A percentile compares a stretch with the other conserved stretches of the same genome.
phyloP scores from a whole-genome alignment of 2,888 invertebrate genomes.

The Abrostola triplasia region DNA sequence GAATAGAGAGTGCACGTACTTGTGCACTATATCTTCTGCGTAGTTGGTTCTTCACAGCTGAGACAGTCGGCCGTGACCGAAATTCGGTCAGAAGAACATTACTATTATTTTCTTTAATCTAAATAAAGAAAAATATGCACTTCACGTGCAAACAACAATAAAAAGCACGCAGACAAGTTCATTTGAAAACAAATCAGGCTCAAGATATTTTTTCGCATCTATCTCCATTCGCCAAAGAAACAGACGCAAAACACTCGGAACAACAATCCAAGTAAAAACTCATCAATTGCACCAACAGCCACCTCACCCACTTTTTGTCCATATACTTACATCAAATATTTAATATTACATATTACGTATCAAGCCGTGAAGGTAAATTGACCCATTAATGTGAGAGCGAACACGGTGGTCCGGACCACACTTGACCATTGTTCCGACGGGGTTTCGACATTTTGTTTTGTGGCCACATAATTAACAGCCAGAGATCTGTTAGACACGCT shows the following conservation, averaged over 20 bases:
- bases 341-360: slow-evolving; percentile 68
- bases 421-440: slow-evolving; percentile 81
- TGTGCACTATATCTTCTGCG: too few relatives aligned
- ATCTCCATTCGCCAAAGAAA: neutral
- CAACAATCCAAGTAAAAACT: slow-evolving; percentile 36
- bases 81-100: too few relatives aligned
- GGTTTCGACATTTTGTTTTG: slow-evolving; percentile 83
- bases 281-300: slow-evolving; percentile 45
- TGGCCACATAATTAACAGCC: slow-evolving; percentile 87
- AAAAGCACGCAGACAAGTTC: too few relatives aligned
- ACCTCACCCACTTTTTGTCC: slow-evolving; percentile 52
- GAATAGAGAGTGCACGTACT: too few relatives aligned
- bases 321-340: slow-evolving; percentile 64
- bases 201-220: neutral
- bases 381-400: slow-evolving; percentile 65
- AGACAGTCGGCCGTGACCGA: too few relatives aligned
- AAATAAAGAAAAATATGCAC: too few relatives aligned
- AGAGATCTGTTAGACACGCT: slow-evolving; percentile 87
- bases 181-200: neutral
- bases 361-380: slow-evolving; percentile 69
- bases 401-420: slow-evolving; percentile 83
- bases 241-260: neutral
- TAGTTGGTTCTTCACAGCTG: too few relatives aligned
- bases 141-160: too few relatives aligned
- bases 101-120: too few relatives aligned